Base-by-base conservation (phyloP, 2,113 vertebrate species). In the Prunella himalayana region DNA sequence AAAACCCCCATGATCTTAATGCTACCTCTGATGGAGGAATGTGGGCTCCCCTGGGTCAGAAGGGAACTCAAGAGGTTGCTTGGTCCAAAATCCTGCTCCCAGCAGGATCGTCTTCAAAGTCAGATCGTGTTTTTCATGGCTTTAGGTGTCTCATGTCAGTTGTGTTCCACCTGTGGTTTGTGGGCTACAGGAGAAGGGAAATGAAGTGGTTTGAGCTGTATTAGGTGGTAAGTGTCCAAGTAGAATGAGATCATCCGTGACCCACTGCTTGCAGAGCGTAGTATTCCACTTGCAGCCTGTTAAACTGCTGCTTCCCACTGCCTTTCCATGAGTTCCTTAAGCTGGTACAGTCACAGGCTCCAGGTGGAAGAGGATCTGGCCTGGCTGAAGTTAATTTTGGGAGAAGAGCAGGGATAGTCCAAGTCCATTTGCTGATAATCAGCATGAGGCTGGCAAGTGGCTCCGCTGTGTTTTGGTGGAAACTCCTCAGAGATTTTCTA, bases 71-170 rank as follows among this genome's bases (percentile, higher is more conserved):
- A 23, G 28, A 42, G 27, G 35, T 59, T 77, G 28, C 44, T 57
- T 2, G 1, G 41, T 76, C 21, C 45, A 69, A 75, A 84, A 51
- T 77, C n/a, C 8, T 81, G n/a, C 41, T 50, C 20, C 12, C 25
- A 60, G 14, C 21, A 27, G 2, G 3, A 10, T 30, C 0, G 0
- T n/a, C 37, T 90, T 24, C 1, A 2, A 56, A 21, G 50, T 69
- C 45, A 47, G 8, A 8, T 22, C 0, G 1, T 7, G 24, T 73
- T 92, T n/a, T 71, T 78, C 0, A 0, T 1, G 3, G 19, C 44
- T 90, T 92, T 56, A 44, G 21, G 22, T 24, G 19, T 57, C 33
- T 85, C 15, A 1, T 2, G 2, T 57, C 0, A 0, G 33, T 80
- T 0, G 0, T 51, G 18, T 79, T 83, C 41, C 12, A 10, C 14